These are phyloP conservation scores for Eciton burchellii DNA, from an alignment of 1,140 invertebrate species.

Conservation along the genomic window DNA sequence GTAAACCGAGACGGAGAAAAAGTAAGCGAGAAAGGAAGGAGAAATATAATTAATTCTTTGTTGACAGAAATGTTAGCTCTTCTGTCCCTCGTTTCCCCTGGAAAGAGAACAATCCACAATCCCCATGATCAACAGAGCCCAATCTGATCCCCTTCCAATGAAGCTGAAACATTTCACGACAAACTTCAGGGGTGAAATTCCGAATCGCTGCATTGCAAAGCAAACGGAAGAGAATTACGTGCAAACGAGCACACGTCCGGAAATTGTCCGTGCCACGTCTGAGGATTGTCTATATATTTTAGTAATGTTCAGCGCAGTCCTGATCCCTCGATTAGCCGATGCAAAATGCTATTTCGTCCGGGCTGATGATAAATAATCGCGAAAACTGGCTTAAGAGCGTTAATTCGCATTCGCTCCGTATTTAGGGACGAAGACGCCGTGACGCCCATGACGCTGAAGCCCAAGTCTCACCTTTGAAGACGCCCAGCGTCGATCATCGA, in stretches of 20 bases:
- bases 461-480: constrained; percentile 81
- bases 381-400: constrained; percentile 5
- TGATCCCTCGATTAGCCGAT: neutral
- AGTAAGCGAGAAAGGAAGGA: neutral
- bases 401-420: constrained; percentile 72
- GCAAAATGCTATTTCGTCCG: neutral
- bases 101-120: neutral
- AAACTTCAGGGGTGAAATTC: neutral
- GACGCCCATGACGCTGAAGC: constrained; percentile 62
- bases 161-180: constrained; percentile 15
- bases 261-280: neutral
- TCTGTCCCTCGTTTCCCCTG: constrained; percentile 30
- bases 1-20: constrained; percentile 14
- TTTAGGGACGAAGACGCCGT: constrained; percentile 78
- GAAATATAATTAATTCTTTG: constrained; percentile 64
- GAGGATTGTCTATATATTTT: neutral
- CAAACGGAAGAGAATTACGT: neutral
- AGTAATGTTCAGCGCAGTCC: neutral
- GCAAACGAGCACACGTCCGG: neutral
- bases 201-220: neutral
- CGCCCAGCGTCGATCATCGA: neutral
- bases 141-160: neutral
- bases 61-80: constrained; percentile 49
- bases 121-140: neutral
- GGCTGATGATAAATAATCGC: constrained; percentile 26